Percentiles rank a stretch among this genome's conserved stretches.
Conservation (phyloP, 2,888 invertebrate genomes). For the Sympetrum striolatum region DNA sequence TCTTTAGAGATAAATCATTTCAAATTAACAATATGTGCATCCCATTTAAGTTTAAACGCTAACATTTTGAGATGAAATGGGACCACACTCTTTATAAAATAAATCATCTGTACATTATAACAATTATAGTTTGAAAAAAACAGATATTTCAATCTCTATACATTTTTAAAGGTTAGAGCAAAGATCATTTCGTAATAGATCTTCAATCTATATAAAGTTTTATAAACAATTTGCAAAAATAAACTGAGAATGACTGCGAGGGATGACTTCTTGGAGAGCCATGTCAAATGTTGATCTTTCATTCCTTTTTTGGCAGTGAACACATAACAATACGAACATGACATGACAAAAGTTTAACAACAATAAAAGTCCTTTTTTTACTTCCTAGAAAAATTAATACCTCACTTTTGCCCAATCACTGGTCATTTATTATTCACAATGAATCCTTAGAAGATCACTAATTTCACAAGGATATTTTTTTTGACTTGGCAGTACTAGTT, state of each 20-base stretch:
- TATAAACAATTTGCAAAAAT: slow-evolving; percentile 43
- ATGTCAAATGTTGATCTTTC: slow-evolving; percentile 33
- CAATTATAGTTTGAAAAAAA: slow-evolving; percentile 40
- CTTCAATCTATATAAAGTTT: slow-evolving; percentile 33
- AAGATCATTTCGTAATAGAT: slow-evolving; percentile 26
- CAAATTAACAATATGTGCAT: slow-evolving; percentile 35
- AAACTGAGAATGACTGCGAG: slow-evolving; percentile 44
- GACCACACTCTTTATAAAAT: slow-evolving; percentile 37
- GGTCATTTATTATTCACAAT: slow-evolving; percentile 17
- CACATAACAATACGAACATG: slow-evolving; percentile 37
- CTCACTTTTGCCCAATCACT: slow-evolving; percentile 40
- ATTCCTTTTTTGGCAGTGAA: slow-evolving; percentile 37
- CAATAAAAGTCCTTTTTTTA: slow-evolving; percentile 22
- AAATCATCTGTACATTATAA: slow-evolving; percentile 42
- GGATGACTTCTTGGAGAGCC: slow-evolving; percentile 32
- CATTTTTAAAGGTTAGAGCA: slow-evolving; percentile 32
- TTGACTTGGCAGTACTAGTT: slow-evolving; percentile 26
- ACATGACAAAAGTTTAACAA: slow-evolving; percentile 39
- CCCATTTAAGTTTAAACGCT: slow-evolving; percentile 27
- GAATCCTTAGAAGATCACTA: slow-evolving; percentile 14
- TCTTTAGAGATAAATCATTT: slow-evolving; percentile 36
- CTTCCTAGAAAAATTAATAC: slow-evolving; percentile 36
- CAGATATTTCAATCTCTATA: slow-evolving; percentile 43
- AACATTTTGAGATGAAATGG: slow-evolving; percentile 36
- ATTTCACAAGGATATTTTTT: slow-evolving; percentile 13